phyloP scores from a whole-genome alignment of 1,140 invertebrate species.

The Rhopalosiphum padi region DNA sequence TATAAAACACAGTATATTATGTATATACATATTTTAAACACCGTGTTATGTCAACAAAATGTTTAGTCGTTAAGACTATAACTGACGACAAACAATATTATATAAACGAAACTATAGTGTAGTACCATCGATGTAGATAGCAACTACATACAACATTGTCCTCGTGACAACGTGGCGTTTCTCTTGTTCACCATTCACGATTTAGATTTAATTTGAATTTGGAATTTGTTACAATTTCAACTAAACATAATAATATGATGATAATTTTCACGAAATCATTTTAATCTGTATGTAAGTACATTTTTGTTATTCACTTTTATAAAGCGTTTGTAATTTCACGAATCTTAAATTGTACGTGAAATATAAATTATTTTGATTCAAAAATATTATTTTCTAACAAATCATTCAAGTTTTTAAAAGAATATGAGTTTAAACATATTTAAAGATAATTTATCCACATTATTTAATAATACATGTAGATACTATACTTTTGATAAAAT shows the following conservation, averaged over 20 bases:
- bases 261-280: background rate
- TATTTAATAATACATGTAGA: background rate
- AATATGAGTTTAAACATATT: background rate
- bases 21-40: background rate
- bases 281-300: background rate
- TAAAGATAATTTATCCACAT: background rate
- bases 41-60: background rate
- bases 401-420: background rate
- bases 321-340: background rate
- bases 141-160: background rate
- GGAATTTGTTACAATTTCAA: background rate
- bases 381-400: background rate
- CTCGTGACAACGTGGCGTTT: background rate
- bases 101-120: background rate
- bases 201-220: constrained; percentile 10
- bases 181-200: background rate
- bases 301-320: background rate
- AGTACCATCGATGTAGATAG: background rate
- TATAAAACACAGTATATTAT: background rate
- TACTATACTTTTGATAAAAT: background rate
- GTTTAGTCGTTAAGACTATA: constrained; percentile 19
- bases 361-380: background rate
- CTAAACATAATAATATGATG: background rate
- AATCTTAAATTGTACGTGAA: background rate
- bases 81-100: constrained; percentile 5